Evolutionary conservation across 2,888 invertebrate genomes (phyloP).

Genomic region (Callimorpha dominula): DNA sequence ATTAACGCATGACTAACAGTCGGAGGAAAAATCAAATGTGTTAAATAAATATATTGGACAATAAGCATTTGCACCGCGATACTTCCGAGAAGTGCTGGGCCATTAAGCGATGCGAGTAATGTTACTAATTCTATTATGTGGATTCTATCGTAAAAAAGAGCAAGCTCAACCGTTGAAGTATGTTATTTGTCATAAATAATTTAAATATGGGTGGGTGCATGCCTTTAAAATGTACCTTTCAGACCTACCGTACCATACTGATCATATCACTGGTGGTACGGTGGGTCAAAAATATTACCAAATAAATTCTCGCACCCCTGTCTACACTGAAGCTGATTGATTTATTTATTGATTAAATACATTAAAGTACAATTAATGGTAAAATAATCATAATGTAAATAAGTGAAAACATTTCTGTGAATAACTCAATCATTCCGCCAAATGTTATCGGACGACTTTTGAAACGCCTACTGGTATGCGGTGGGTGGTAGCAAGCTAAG

Average conservation of each 20-base stretch:
- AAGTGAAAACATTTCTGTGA: neutral
- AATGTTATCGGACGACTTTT: neutral
- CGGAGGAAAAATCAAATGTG: constrained; percentile 65
- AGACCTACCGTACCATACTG: too few relatives aligned
- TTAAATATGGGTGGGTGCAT: neutral
- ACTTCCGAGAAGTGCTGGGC: constrained; percentile 42
- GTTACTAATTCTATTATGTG: neutral
- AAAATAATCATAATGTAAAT: neutral
- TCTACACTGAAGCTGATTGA: neutral
- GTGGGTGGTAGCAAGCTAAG: constrained; percentile 18
- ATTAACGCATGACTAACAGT: constrained; percentile 78
- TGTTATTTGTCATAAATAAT: neutral
- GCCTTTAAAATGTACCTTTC: neutral
- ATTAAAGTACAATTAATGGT: neutral
- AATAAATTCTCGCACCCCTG: neutral
- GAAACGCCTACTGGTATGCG: constrained; percentile 21
- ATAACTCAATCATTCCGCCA: neutral
- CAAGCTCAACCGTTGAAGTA: neutral
- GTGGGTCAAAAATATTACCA: too few relatives aligned
- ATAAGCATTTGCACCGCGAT: constrained; percentile 54
- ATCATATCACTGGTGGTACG: too few relatives aligned
- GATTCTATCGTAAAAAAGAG: neutral
- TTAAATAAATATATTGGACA: constrained; percentile 48
- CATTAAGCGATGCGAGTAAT: constrained; percentile 21
- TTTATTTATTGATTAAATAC: neutral